Evolutionary conservation across 1,140 invertebrate species (phyloP).

Genomic region (Armadillidium nasatum): DNA sequence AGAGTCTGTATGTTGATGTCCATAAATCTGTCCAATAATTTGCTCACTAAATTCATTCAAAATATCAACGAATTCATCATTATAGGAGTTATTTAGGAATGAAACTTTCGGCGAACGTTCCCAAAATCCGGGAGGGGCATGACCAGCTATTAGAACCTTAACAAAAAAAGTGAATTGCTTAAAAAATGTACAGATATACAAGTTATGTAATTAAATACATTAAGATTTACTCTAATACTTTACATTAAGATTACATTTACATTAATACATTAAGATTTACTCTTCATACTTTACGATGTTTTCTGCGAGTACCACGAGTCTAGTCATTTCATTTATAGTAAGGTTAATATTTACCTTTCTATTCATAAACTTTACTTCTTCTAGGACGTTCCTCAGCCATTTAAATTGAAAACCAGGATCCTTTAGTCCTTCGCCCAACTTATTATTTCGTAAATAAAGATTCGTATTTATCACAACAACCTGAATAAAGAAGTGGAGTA

Average conservation of each 20-base stretch:
- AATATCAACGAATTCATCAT: constrained; percentile 61
- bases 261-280: too few species aligned
- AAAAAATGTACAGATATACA: too few species aligned
- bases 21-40: constrained; percentile 87
- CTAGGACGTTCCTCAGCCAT: constrained; percentile 48
- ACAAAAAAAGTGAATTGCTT: background rate
- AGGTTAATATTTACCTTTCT: constrained; percentile 20
- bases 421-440: constrained; percentile 22
- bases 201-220: too few species aligned
- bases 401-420: constrained; percentile 46
- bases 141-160: constrained; percentile 83
- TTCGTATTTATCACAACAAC: constrained; percentile 50
- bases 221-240: too few species aligned
- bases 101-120: constrained; percentile 56
- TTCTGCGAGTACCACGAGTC: too few species aligned
- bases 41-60: constrained; percentile 68
- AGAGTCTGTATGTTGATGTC: constrained; percentile 83
- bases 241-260: too few species aligned
- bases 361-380: constrained; percentile 32
- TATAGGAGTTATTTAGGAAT: constrained; percentile 48
- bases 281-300: too few species aligned
- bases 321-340: too few species aligned
- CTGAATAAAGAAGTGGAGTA: constrained; percentile 19
- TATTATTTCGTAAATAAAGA: constrained; percentile 46
- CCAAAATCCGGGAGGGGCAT: constrained; percentile 80